Percentiles rank a stretch among this genome's conserved stretches.
Evolutionary conservation across 2,113 vertebrate species (phyloP).

Genomic region (Taxidea taxus): DNA sequence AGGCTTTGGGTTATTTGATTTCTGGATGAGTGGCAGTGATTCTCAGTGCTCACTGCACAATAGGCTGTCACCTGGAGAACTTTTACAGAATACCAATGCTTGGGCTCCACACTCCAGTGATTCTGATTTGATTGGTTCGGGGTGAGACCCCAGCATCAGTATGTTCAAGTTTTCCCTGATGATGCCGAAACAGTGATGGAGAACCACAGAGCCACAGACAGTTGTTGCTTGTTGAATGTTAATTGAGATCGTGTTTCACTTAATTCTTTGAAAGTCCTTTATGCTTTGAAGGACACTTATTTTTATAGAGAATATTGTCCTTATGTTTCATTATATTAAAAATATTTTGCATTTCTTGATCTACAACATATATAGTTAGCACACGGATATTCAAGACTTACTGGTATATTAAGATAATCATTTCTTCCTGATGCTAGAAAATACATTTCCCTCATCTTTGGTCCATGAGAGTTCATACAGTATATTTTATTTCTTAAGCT

Average conservation of each 20-base stretch:
- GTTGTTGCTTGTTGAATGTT: constrained; percentile 10
- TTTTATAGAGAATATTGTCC: neutral
- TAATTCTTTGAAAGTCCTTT: constrained; percentile 28
- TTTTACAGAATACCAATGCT: neutral
- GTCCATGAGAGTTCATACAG: neutral
- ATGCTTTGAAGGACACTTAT: neutral
- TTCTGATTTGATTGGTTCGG: neutral
- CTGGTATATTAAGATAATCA: neutral
- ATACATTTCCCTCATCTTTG: constrained; percentile 20
- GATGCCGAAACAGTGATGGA: neutral
- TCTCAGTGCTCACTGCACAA: neutral
- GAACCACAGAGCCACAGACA: neutral
- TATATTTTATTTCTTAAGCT: constrained; percentile 7
- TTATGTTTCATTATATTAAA: constrained; percentile 19
- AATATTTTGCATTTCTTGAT: neutral
- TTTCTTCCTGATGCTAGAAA: constrained; percentile 15
- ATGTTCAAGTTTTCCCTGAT: neutral
- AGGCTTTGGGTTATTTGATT: neutral
- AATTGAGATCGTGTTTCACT: constrained; percentile 3
- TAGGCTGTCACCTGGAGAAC: neutral
- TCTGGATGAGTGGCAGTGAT: neutral
- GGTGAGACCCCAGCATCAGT: neutral
- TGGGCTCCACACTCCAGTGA: neutral
- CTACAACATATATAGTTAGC: neutral
- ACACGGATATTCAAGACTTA: neutral